Evolutionary conservation across 2,113 vertebrate species (phyloP).

Genomic region (Ancistrus triradiatus): DNA sequence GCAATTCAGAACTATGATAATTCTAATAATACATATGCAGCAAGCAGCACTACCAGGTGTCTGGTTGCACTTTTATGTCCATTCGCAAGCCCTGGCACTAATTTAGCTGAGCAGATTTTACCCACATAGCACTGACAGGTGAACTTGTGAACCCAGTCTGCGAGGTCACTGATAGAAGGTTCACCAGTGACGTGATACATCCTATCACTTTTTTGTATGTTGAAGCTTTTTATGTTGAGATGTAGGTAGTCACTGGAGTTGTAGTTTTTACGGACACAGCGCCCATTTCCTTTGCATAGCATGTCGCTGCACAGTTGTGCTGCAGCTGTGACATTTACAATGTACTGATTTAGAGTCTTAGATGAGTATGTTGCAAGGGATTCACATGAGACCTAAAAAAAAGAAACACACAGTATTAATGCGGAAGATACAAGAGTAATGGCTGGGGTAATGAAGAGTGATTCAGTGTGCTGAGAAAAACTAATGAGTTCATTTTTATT

Average conservation of each 20-base stretch:
- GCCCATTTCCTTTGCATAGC: constrained; percentile 75
- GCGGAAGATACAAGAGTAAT: no score
- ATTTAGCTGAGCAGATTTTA: constrained; percentile 37
- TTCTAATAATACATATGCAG: background rate
- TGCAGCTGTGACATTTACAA: constrained; percentile 84
- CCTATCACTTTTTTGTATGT: constrained; percentile 39
- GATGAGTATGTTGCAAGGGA: constrained; percentile 60
- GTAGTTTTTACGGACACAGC: constrained; percentile 73
- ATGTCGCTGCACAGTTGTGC: constrained; percentile 75
- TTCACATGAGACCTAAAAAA: constrained; percentile 57
- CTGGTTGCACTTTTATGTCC: constrained; percentile 43
- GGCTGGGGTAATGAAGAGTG: no score
- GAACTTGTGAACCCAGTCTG: constrained; percentile 50
- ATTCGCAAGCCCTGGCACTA: background rate
- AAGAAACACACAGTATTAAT: background rate
- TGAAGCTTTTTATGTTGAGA: constrained; percentile 57
- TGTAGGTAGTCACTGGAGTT: constrained; percentile 79
- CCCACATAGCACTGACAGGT: constrained; percentile 68
- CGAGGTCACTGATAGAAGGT: constrained; percentile 50
- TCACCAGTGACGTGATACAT: constrained; percentile 54
- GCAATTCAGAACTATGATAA: background rate
- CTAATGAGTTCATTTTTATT: no score
- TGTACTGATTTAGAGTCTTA: constrained; percentile 72
- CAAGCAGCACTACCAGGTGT: constrained; percentile 2
- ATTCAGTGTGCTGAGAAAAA: no score